Base-by-base conservation (phyloP, 1,140 invertebrate genomes). In the Limonius californicus region DNA sequence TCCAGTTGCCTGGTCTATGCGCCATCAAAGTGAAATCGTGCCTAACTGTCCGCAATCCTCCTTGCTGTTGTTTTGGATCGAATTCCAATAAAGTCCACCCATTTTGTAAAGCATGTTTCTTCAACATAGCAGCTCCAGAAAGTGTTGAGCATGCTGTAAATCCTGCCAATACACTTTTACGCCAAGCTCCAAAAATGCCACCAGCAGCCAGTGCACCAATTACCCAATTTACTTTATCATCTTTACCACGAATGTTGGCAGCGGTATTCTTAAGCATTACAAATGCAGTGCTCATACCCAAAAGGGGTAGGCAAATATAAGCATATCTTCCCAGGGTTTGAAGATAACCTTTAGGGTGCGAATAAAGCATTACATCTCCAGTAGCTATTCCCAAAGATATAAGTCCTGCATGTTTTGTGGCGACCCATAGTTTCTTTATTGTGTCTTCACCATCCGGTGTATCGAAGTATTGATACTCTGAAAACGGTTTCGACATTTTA, bases 391-490 rank as follows among this genome's bases (percentile, higher is more conserved):
- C 76, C 0, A 85, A 15, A 18, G 84, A 83, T 8, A 74, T 63
- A 0, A 77, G n/a, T 0, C 77, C 61, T 0, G 81, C 81, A 68
- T 82, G 81, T 78, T 86, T 87, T 15, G 79, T 78, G 0, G 81
- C 77, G n/a, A 79, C 82, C 59, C 83, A 76, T 19, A 85, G 71
- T 76, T 90, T 89, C 61, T 83, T 78, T 45, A 83, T 74, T 21
- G 85, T 80, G 70, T 87, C 85, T 54, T 84, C 66, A 0, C 88
- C 88, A 35, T 90, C 88, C 0, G 88, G 88, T n/a, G 83, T 79
- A 69, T 87, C 83, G 72, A 85, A 88, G 69, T 89, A 91, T 59
- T 74, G 75, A 21, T 77, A 82, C 19, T 21, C 16, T 7, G 3
- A 19, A 3, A 50, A 50, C 6, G 45, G 15, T 19, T 19, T 9